Evolutionary conservation across 2,888 invertebrate species (phyloP).

Genomic region (Dicranocentrus wangi): DNA sequence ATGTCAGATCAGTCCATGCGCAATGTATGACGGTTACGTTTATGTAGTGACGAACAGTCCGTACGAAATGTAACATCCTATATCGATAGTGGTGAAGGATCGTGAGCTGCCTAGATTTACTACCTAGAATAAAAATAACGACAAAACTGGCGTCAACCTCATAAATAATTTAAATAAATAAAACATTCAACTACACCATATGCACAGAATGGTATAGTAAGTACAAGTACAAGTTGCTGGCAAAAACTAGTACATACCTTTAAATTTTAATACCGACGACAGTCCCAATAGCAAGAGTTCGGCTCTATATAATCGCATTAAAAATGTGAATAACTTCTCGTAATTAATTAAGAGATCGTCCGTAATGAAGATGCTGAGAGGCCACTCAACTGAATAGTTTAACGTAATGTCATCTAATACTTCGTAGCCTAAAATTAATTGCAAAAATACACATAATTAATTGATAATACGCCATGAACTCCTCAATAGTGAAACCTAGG

Average conservation of each 20-base stretch:
- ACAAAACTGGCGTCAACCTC: not conserved
- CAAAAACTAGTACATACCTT: no score
- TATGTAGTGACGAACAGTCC: conserved; percentile 85
- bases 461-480: no score
- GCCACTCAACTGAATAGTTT: conserved; percentile 84
- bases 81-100: conserved; percentile 83
- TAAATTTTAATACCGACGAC: conserved; percentile 76
- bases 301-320: conserved; percentile 84
- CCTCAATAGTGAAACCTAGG: no score
- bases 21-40: conserved; percentile 84
- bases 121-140: conserved; percentile 40
- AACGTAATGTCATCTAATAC: conserved; percentile 82
- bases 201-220: no score
- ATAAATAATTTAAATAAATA: no score
- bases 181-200: no score
- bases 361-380: conserved; percentile 85
- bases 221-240: no score
- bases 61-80: conserved; percentile 84
- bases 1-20: conserved; percentile 85
- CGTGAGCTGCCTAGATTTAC: conserved; percentile 81
- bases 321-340: conserved; percentile 84
- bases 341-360: conserved; percentile 83
- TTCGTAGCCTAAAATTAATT: conserved; percentile 31
- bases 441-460: no score
- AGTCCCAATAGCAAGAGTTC: conserved; percentile 84